These are phyloP conservation scores for Elanus axillaris DNA, from an alignment of 2,113 vertebrate species.

Conservation along the genomic window DNA sequence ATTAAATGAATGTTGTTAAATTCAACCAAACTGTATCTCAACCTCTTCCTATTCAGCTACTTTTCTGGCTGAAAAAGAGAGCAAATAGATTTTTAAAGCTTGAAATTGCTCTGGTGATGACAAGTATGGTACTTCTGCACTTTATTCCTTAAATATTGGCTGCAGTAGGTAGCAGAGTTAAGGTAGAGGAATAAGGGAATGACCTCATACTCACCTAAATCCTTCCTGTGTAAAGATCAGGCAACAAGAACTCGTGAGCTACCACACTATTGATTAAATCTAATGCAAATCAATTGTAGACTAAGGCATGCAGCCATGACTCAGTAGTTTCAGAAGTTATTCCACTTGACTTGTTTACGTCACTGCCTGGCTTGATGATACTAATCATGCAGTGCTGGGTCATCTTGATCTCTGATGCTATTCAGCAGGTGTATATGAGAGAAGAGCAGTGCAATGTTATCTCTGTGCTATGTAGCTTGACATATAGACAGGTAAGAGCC, in stretches of 20 bases:
- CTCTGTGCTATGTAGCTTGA: background rate
- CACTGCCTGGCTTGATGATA: background rate
- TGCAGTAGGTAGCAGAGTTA: background rate
- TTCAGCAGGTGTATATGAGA: background rate
- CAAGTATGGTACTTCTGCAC: background rate
- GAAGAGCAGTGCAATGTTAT: fast-evolving
- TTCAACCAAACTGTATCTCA: background rate
- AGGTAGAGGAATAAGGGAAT: background rate
- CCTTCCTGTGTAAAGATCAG: background rate
- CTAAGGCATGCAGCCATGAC: background rate
- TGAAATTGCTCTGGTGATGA: background rate
- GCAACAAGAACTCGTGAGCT: background rate
- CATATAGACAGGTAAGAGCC: background rate
- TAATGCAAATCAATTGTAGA: background rate
- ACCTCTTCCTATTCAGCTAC: background rate
- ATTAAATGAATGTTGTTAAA: background rate
- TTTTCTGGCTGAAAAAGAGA: background rate
- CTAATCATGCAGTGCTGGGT: background rate
- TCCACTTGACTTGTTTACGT: background rate
- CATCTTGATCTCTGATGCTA: background rate
- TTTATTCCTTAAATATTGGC: background rate
- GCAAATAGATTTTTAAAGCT: background rate
- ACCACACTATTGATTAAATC: background rate
- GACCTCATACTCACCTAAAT: background rate
- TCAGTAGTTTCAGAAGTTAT: background rate